A percentile compares a stretch with the other conserved stretches of the same genome.
Evolutionary conservation across 2,113 vertebrate species (phyloP).

Genomic region (Pardalotus punctatus): DNA sequence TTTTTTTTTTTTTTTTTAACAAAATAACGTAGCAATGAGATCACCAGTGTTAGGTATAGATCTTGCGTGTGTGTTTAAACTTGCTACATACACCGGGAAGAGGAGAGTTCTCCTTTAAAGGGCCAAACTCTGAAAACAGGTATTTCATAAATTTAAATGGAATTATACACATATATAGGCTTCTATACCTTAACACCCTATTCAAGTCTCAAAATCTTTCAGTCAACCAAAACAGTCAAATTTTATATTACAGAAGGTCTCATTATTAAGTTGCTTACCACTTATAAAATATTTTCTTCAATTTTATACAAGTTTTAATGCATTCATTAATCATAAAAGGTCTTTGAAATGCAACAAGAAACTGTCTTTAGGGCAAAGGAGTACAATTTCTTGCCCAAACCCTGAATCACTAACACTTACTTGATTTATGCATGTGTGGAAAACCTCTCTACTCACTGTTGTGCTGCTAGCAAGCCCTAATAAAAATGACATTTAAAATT

Average conservation of each 20-base stretch:
- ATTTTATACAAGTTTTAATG: not conserved
- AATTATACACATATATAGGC: not conserved
- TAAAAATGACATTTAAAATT: not conserved
- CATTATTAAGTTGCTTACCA: not conserved
- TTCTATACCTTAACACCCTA: not conserved
- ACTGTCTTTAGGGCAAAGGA: not conserved
- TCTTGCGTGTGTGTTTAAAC: not conserved
- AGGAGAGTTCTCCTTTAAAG: not conserved
- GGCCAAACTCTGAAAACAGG: not conserved
- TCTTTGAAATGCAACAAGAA: not conserved
- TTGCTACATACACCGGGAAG: not conserved
- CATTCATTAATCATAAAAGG: not conserved
- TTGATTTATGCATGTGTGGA: not conserved
- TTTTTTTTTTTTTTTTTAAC: not conserved
- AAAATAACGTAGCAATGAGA: not conserved
- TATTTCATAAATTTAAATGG: not conserved
- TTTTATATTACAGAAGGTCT: not conserved
- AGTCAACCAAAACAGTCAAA: not conserved
- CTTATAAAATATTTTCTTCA: not conserved
- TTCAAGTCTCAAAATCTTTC: not conserved
- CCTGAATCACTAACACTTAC: not conserved
- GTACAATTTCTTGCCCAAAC: not conserved
- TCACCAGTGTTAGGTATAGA: not conserved
- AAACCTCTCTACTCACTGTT: not conserved
- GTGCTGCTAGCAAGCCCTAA: not conserved